Evolutionary conservation across 2,888 invertebrate species (phyloP), one percentile per base, ranked within the genome.

Genomic region (Meta bourneti): DNA sequence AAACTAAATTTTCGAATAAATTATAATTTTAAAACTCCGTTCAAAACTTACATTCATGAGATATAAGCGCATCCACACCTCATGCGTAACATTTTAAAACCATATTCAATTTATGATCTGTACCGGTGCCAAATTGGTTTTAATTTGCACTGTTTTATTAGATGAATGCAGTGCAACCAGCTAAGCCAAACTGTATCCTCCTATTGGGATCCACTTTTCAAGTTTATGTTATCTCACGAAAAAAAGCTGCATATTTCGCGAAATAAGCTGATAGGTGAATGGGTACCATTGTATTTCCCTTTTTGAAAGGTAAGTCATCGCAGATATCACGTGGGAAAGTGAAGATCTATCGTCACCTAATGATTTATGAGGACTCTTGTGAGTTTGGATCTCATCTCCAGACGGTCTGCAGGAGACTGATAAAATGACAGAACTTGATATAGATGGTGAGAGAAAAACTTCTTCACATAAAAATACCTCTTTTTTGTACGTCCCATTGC

Each of bases 331-430:
- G 85, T 80, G 85, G 74, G 75, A 61, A 90, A 75, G 81, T 71
- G 75, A 11, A 85, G 75, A 91, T 87, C 82, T 78, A 87, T 82
- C 87, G 34, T 82, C 86, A 71, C 82, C 51, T 82, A 87, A 91
- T 87, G 91, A 91, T 91, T 91, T 91, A 91, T 91, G 91, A 87
- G 51, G 91, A 86, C 86, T 87, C 91, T 82, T 54, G 91, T 77
- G 91, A 78, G 74, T 91, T 91, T 54, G 81, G 69, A 75, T 91
- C 82, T 51, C 91, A 82, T 87, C 80, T 80, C 54, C 70, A 77
- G 77, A 61, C 54, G 19, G 72, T 61, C 91, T 91, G 87, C 81
- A 87, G 87, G 86, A 87, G 82, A 91, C 86, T 75, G 91, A 91
- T 91, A 91, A 91, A 91, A 70, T 75, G 77, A 82, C 87, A 78